phyloP scores from a whole-genome alignment of 2,113 vertebrate species.

The Toxotes jaculatrix region DNA sequence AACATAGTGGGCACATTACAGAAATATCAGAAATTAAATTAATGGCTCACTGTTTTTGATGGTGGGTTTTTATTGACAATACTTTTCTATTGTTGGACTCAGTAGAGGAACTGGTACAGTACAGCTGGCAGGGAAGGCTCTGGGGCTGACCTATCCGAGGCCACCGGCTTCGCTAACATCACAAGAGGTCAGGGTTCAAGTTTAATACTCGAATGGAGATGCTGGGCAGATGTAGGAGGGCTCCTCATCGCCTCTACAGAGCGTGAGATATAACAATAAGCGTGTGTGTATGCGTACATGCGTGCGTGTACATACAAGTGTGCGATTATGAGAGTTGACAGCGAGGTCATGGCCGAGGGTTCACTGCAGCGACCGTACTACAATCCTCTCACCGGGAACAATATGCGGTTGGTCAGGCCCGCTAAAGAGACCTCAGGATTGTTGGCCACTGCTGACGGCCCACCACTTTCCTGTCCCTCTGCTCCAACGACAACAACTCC shows the following conservation, averaged over 20 bases:
- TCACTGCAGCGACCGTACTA: slow-evolving; percentile 27
- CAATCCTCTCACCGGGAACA: slow-evolving; percentile 60
- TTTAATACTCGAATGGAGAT: slow-evolving; percentile 55
- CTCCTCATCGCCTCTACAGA: slow-evolving; percentile 8
- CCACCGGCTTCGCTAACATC: slow-evolving; percentile 24
- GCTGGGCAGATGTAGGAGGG: slow-evolving; percentile 24
- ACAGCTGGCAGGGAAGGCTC: slow-evolving; percentile 38
- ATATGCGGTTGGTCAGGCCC: slow-evolving; percentile 63
- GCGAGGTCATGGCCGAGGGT: slow-evolving; percentile 59
- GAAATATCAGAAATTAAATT: background rate
- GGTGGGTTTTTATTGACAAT: background rate
- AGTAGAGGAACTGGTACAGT: slow-evolving; percentile 24
- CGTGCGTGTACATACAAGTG: background rate
- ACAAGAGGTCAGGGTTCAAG: slow-evolving; percentile 66
- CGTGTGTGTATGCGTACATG: slow-evolving; percentile 3
- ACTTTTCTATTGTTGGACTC: background rate
- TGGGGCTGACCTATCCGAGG: slow-evolving; percentile 11
- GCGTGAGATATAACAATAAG: slow-evolving; percentile 42
- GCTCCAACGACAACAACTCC: slow-evolving; percentile 76
- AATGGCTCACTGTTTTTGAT: background rate
- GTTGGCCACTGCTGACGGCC: slow-evolving; percentile 61
- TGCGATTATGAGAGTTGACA: slow-evolving; percentile 63
- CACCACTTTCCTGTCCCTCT: slow-evolving; percentile 62
- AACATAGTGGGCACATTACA: background rate
- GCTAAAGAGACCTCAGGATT: slow-evolving; percentile 79